Evolutionary conservation across 2,888 invertebrate genomes (phyloP), one percentile per base, ranked within the genome.

Genomic region (Dilophus febrilis): DNA sequence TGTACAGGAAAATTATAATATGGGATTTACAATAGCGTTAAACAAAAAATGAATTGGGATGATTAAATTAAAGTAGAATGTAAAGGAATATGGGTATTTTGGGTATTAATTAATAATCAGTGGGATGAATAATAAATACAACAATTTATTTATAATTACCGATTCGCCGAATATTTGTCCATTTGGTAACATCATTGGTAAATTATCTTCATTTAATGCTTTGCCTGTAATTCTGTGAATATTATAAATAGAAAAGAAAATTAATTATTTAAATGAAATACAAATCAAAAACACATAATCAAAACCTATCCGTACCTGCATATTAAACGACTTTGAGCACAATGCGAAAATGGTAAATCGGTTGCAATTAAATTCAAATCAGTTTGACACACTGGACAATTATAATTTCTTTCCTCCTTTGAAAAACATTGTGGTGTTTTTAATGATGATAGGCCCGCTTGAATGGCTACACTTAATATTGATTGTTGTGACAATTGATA

Each of bases 101-200:
- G n/a, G n/a, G n/a, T n/a, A n/a, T n/a, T n/a, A n/a, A n/a, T n/a
- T n/a, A n/a, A n/a, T n/a, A n/a, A n/a, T n/a, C n/a, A n/a, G n/a
- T n/a, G n/a, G n/a, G n/a, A n/a, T n/a, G n/a, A n/a, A n/a, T n/a
- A n/a, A n/a, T n/a, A n/a, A n/a, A n/a, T n/a, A n/a, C n/a, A n/a
- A n/a, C n/a, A n/a, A 38, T 18, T 11, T 16, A 33, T 13, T 22
- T n/a, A 30, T n/a, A 48, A 50, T 60, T 51, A 84, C 85, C 72
- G 84, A 75, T 65, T 90, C 86, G 10, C 91, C 91, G 56, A 92
- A 97, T 43, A 98, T 92, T 64, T 90, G 85, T 41, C 97, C 97
- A 66, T 97, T 97, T 45, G 98, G 98, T 64, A 99, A 71, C 79
- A 94, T 91, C 82, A 97, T 86, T 11, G 95, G 95, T 50, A 88